These are phyloP conservation scores for Exaiptasia diaphana DNA, from an alignment of 64 coral and sea anemone species.

Conservation along the genomic window DNA sequence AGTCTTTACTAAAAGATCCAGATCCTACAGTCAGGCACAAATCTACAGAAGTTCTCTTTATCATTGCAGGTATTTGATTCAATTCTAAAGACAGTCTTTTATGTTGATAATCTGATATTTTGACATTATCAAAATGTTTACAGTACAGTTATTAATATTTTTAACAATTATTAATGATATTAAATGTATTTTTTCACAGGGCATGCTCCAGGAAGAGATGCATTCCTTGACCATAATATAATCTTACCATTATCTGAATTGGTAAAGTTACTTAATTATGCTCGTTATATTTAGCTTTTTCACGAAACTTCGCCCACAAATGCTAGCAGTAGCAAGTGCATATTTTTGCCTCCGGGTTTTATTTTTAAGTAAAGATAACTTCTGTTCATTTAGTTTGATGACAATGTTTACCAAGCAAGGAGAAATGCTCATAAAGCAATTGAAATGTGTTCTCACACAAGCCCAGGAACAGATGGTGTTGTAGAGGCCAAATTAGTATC, in stretches of 20 bases:
- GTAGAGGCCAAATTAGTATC: conserved; percentile 91
- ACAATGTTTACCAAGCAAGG: conserved; percentile 88
- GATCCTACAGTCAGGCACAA: conserved; percentile 91
- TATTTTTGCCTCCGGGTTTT: no score
- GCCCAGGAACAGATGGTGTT: conserved; percentile 85
- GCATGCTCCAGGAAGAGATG: conserved; percentile 86
- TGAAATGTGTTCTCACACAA: conserved; percentile 93
- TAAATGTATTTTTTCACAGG: no score
- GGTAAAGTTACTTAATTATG: conserved; percentile 31
- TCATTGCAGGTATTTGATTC: conserved; percentile 77
- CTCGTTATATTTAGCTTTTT: no score
- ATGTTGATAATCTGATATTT: no score
- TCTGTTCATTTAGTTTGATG: conserved; percentile 76
- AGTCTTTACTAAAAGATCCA: conserved; percentile 64
- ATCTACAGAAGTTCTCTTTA: conserved; percentile 81
- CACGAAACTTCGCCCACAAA: no score
- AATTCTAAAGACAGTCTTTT: not conserved
- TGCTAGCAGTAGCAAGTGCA: no score
- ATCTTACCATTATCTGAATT: conserved; percentile 88
- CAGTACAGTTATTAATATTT: no score
- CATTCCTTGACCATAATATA: conserved; percentile 78
- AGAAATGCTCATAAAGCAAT: conserved; percentile 90
- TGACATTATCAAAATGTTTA: no score
- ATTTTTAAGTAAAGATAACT: not conserved
- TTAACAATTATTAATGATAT: no score